Base-by-base conservation (phyloP, 2,113 vertebrate genomes). In the Ibidorhyncha struthersii region DNA sequence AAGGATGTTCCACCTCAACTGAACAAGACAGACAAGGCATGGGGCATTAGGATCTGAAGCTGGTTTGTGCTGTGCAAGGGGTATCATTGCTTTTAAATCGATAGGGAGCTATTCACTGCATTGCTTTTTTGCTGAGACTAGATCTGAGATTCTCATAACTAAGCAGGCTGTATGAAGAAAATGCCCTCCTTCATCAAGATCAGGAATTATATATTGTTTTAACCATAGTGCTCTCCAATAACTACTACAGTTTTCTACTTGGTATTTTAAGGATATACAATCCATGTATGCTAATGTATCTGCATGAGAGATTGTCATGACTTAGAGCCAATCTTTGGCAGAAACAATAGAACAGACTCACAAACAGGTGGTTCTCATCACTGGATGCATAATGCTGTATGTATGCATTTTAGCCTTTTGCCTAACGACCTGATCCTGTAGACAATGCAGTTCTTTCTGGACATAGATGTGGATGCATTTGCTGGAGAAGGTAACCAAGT, bases 311-410 rank as follows among this genome's bases (percentile, higher is more conserved):
- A 79, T 59, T 92, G 72, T 59, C 61, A 34, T 52, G 86, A 67
- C 21, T 84, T 67, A 29, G 56, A 91, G 89, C 36, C 73, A 84
- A 2, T 72, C 41, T 89, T 91, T 92, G 83, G 66, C 89, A 93
- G 78, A 87, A 90, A 69, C 83, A 95, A 61, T n/a, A 76, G 70
- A 86, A 36, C 86, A 95, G 93, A 30, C 83, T 82, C 82, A 73
- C 65, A 77, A 92, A 90, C 97, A 97, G 89, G 89, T 96, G 96
- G 70, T 91, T 96, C 93, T 58, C 78, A 69, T 97, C 96, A 94
- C 93, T 94, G 86, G 49, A 21, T 85, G 89, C 70, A 87, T 67
- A 59, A 61, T 87, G 78, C 93, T 93, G 61, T 66, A 43, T 36
- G 55, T 71, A n/a, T 50, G 78, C 36, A 12, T 63, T 82, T 78